phyloP scores from a whole-genome alignment of 2,113 vertebrate species.

The Pollimyrus isidori region DNA sequence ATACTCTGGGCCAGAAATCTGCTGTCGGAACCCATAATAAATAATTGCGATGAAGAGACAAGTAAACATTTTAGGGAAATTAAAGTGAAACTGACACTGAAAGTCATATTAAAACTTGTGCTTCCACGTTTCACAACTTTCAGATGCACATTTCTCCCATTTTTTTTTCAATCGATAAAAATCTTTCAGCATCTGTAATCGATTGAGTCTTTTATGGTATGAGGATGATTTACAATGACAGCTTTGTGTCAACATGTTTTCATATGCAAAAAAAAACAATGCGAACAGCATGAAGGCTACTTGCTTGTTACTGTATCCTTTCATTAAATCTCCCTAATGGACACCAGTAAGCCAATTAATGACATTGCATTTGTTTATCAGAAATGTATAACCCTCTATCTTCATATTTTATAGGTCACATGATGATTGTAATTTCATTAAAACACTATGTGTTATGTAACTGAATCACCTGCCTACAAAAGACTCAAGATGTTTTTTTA shows the following conservation, averaged over 20 bases:
- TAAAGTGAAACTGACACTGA: background rate
- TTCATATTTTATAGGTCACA: background rate
- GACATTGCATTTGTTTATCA: background rate
- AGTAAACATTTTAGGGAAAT: background rate
- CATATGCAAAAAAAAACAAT: background rate
- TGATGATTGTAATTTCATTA: background rate
- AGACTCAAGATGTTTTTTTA: background rate
- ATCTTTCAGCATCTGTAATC: background rate
- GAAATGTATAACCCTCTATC: background rate
- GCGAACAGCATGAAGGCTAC: background rate
- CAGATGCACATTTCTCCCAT: background rate
- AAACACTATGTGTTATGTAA: background rate
- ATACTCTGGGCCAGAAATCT: background rate
- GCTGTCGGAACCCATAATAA: background rate
- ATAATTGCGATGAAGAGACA: background rate
- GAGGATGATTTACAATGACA: background rate
- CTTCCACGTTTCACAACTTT: background rate
- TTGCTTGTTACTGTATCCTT: background rate
- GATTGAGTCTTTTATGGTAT: background rate
- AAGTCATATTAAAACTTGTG: background rate
- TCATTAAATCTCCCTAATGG: background rate
- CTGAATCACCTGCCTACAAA: background rate
- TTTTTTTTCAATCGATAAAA: background rate
- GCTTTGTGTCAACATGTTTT: background rate
- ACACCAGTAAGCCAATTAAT: background rate